Percentiles rank a stretch among this genome's conserved stretches.
Evolutionary conservation across 1,140 invertebrate species (phyloP).

Genomic region (Lanistes nyassanus): DNA sequence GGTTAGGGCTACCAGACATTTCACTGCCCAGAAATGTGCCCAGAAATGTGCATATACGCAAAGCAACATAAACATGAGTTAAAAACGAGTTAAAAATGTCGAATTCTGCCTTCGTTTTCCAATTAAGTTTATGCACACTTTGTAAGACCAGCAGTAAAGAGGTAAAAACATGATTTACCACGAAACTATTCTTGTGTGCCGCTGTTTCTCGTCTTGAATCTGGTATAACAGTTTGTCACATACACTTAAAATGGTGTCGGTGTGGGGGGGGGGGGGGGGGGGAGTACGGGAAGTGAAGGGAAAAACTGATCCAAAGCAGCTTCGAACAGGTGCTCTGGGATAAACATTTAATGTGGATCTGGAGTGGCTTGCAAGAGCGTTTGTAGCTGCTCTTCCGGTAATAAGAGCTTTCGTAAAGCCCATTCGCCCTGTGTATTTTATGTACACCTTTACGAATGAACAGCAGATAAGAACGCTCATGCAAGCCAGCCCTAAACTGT

Average conservation of each 20-base stretch:
- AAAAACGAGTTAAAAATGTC: neutral
- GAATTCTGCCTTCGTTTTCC: neutral
- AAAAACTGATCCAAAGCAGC: neutral
- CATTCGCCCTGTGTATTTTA: too few species aligned
- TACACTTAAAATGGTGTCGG: too few species aligned
- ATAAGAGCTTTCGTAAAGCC: too few species aligned
- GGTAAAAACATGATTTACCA: too few species aligned
- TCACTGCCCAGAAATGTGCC: neutral
- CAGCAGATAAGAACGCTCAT: too few species aligned
- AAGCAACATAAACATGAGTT: neutral
- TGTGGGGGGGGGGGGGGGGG: neutral
- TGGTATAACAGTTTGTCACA: too few species aligned
- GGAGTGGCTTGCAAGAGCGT: neutral
- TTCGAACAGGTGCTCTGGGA: neutral
- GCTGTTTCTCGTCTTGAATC: too few species aligned
- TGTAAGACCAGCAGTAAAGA: too few species aligned
- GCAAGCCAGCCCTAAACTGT: too few species aligned
- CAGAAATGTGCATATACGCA: neutral
- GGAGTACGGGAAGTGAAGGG: neutral
- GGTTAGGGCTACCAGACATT: neutral
- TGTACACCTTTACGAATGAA: too few species aligned
- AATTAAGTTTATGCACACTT: neutral
- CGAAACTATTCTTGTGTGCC: too few species aligned
- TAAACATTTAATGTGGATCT: neutral
- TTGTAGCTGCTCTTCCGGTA: neutral